Evolutionary conservation across 1,140 invertebrate genomes (phyloP), one percentile per base, ranked within the genome.

Genomic region (Radopholus similis): DNA sequence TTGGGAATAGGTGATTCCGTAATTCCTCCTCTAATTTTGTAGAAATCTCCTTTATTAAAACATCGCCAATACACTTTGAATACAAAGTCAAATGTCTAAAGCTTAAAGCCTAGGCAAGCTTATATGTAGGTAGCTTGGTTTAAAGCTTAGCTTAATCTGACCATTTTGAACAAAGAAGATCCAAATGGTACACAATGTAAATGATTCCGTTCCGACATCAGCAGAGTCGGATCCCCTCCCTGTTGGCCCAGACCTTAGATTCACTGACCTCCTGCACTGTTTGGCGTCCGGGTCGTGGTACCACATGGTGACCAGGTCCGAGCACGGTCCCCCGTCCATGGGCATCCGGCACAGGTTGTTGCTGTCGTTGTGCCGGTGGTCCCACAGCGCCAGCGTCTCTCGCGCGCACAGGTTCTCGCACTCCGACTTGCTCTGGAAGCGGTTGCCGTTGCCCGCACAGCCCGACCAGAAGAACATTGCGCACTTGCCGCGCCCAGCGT

Each of bases 211-310:
- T 9, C 8, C 51, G n/a, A 26, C 6, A 18, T 26, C n/a, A 4
- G n/a, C n/a, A 54, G 21, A 28, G 23, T 26, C 18, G 1, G 11
- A 28, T 54, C 21, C 32, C 21, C 32, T 54, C 11, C 30, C n/a
- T 2, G 37, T 13, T 58, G 21, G 13, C 23, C 42, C 8, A 32
- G 28, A 40, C n/a, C 21, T 3, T 32, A 9, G 30, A 8, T 85
- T 81, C 13, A 60, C 15, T 44, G 37, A 30, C 59, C 21, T 62
- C 89, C 91, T 71, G 77, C 83, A 69, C 83, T 84, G n/a, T 3
- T 77, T 65, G 55, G 82, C 37, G 54, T 70, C 30, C 4, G 77
- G 67, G 73, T 91, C 87, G 78, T 87, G 92, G 83, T 78, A 77
- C 78, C 78, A 81, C 66, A 77, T 74, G 2, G 80, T 78, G 15